A percentile compares a stretch with the other conserved stretches of the same genome.
Conservation (phyloP, 92 coral and sea anemone species). For the Phenganax subtilis region DNA sequence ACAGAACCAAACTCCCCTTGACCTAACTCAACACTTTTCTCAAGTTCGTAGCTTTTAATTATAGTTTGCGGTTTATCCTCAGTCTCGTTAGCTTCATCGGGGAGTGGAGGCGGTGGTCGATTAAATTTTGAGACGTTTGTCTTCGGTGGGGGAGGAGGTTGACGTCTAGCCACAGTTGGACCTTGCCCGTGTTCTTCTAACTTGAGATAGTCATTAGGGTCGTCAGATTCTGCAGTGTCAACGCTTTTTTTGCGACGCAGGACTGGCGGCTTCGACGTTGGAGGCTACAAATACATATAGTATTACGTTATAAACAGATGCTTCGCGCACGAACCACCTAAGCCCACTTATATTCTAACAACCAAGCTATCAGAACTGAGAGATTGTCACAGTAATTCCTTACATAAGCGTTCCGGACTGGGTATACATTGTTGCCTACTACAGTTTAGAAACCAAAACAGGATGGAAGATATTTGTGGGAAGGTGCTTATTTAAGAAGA, state of each 20-base stretch:
- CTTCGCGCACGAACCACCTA: no score
- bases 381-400: no score
- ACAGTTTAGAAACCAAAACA: no score
- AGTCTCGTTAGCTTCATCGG: conserved; percentile 29
- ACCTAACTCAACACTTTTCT: conserved; percentile 81
- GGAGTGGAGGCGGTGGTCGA: conserved; percentile 86
- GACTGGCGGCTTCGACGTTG: not conserved
- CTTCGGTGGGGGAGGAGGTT: conserved; percentile 53
- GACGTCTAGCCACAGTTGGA: conserved; percentile 38
- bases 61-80: conserved; percentile 67
- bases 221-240: conserved; percentile 49
- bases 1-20: conserved; percentile 99
- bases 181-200: conserved; percentile 39
- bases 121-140: conserved; percentile 56
- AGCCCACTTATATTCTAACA: no score
- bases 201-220: conserved; percentile 56
- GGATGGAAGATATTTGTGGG: no score
- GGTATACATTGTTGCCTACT: no score
- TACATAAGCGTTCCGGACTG: no score
- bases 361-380: no score
- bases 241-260: conserved; percentile 26
- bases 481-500: no score
- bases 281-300: not conserved
- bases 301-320: not conserved
- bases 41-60: conserved; percentile 63